Evolutionary conservation across 2,797 vertebrate species (phyloP).

Genomic region (Anguilla pacifica): DNA sequence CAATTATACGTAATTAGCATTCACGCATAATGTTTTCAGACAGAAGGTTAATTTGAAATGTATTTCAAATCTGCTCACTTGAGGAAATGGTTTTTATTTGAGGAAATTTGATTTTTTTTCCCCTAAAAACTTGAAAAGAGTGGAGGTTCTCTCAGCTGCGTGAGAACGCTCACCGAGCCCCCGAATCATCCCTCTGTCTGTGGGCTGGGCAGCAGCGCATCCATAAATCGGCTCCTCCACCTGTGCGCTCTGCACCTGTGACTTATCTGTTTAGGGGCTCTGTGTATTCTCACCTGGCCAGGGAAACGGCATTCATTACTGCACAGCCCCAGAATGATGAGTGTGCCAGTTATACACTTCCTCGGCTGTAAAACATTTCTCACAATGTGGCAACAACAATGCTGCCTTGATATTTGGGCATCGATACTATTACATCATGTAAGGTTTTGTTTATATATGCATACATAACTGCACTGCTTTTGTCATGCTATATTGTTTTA

Average conservation of each 20-base stretch:
- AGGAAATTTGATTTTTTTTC: neutral
- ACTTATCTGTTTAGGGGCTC: neutral
- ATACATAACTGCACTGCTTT: neutral
- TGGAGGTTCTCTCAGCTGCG: neutral
- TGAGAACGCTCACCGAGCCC: neutral
- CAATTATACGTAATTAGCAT: neutral
- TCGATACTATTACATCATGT: neutral
- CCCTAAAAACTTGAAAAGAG: neutral
- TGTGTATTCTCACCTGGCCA: neutral
- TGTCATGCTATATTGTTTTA: neutral
- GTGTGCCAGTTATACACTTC: neutral
- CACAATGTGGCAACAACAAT: neutral
- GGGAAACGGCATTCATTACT: neutral
- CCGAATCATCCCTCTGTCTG: neutral
- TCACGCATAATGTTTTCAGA: neutral
- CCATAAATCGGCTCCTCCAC: neutral
- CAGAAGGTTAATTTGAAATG: neutral
- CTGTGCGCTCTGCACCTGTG: neutral
- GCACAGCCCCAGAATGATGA: neutral
- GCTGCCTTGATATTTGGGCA: neutral
- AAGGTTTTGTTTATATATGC: neutral
- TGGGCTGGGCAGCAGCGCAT: neutral
- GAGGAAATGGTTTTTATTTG: neutral
- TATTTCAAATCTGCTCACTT: neutral
- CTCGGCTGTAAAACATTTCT: neutral